These are phyloP conservation scores for Ammodramus savannarum DNA, from an alignment of 2,113 vertebrate species.

Conservation along the genomic window DNA sequence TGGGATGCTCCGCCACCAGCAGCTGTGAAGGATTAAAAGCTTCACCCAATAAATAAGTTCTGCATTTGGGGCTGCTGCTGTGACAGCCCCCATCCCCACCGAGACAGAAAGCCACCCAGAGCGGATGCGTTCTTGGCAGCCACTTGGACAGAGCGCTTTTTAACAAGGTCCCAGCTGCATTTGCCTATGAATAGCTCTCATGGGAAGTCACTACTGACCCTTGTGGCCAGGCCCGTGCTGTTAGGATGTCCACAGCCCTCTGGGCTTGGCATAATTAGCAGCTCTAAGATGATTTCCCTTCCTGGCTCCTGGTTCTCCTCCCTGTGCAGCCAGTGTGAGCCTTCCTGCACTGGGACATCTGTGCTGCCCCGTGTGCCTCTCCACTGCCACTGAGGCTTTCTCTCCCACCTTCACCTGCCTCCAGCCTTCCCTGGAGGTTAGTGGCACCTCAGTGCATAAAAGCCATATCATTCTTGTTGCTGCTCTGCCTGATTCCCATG, in stretches of 20 bases:
- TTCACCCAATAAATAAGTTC: not conserved
- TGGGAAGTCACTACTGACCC: conserved; percentile 23
- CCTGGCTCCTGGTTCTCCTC: not conserved
- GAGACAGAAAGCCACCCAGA: not conserved
- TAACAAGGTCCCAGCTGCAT: not conserved
- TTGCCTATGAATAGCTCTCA: conserved; percentile 17
- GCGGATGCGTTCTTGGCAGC: conserved; percentile 6
- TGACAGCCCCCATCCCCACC: not conserved
- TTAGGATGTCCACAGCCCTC: conserved; percentile 25
- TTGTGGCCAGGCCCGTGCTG: not conserved
- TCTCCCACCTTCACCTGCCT: not conserved
- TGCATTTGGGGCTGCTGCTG: not conserved
- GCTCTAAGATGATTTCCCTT: not conserved
- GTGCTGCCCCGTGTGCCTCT: accelerated
- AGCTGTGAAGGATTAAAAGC: conserved; percentile 13
- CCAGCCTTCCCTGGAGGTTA: not conserved
- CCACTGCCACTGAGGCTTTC: accelerated
- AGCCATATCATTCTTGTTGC: not conserved
- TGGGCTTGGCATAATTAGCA: not conserved
- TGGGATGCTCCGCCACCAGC: not conserved
- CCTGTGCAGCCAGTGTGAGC: accelerated
- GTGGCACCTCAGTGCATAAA: not conserved
- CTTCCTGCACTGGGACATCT: not conserved
- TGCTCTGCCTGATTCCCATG: not conserved
- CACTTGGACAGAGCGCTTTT: not conserved